Evolutionary conservation across 2,797 vertebrate species (phyloP).

Genomic region (Takifugu rubripes): DNA sequence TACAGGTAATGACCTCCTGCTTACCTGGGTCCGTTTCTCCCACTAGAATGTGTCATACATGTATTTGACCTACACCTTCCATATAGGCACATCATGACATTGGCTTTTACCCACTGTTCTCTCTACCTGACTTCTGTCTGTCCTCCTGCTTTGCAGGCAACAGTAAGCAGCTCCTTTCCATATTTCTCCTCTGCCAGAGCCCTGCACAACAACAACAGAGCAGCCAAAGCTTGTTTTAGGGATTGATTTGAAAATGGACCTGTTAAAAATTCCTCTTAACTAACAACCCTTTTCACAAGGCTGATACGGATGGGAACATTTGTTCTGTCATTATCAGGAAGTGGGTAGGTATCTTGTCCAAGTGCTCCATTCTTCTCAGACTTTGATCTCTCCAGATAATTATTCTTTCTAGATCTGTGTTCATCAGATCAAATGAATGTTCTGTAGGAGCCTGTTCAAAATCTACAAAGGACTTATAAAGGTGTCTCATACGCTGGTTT

Average conservation of each 20-base stretch:
- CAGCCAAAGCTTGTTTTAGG: neutral
- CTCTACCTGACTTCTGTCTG: slow-evolving; percentile 88
- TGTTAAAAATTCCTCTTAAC: too few relatives aligned
- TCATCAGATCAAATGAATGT: too few relatives aligned
- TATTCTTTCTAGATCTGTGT: too few relatives aligned
- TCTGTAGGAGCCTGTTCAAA: neutral
- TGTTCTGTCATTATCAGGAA: too few relatives aligned
- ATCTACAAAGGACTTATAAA: neutral
- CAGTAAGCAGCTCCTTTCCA: slow-evolving; percentile 89
- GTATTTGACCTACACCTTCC: neutral
- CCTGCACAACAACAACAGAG: slow-evolving; percentile 61
- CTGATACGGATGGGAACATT: too few relatives aligned
- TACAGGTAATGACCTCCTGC: neutral
- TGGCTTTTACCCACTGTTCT: neutral
- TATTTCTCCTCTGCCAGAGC: slow-evolving; percentile 91
- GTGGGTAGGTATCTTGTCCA: too few relatives aligned
- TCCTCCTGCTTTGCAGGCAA: slow-evolving; percentile 87
- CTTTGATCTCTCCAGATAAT: too few relatives aligned
- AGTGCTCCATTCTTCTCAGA: too few relatives aligned
- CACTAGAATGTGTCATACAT: neutral
- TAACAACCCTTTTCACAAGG: too few relatives aligned
- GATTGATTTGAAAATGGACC: too few relatives aligned
- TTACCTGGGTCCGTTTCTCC: neutral
- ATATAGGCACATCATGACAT: too few relatives aligned
- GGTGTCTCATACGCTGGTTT: neutral